Conservation (phyloP, 2,888 invertebrate species). For the Hypolimnas misippus region DNA sequence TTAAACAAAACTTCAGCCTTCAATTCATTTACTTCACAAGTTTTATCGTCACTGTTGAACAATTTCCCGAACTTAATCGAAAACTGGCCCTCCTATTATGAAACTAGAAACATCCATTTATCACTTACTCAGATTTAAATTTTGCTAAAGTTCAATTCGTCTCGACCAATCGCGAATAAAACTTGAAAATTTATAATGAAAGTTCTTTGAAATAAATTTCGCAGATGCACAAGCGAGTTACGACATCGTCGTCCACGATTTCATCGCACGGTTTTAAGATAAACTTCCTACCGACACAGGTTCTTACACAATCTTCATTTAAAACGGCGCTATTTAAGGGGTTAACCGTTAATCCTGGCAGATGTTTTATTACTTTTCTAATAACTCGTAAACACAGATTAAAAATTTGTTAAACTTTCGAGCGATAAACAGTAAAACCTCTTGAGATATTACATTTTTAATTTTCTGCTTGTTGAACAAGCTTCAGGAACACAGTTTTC, state of each 20-base stretch:
- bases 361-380: slow-evolving; percentile 35
- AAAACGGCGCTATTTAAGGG: slow-evolving; percentile 20
- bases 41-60: neutral
- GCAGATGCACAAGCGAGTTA: slow-evolving; percentile 39
- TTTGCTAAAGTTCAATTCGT: slow-evolving; percentile 42
- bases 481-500: slow-evolving; percentile 66
- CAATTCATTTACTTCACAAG: neutral
- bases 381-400: slow-evolving; percentile 37
- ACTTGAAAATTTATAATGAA: slow-evolving; percentile 45
- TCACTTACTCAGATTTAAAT: slow-evolving; percentile 40
- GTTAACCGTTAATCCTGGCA: slow-evolving; percentile 14
- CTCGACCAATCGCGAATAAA: slow-evolving; percentile 41
- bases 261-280: slow-evolving; percentile 39
- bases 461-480: slow-evolving; percentile 73
- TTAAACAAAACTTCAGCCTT: neutral
- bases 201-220: slow-evolving; percentile 42
- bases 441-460: slow-evolving; percentile 66
- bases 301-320: slow-evolving; percentile 15
- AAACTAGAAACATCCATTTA: slow-evolving; percentile 38
- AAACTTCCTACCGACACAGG: slow-evolving; percentile 17
- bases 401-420: slow-evolving; percentile 56
- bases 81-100: slow-evolving; percentile 19
- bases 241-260: slow-evolving; percentile 38
- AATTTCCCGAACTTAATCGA: neutral
- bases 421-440: slow-evolving; percentile 57